These are phyloP conservation scores for Agriopis aurantiaria DNA, from an alignment of 2,888 invertebrate genomes.

Conservation along the genomic window DNA sequence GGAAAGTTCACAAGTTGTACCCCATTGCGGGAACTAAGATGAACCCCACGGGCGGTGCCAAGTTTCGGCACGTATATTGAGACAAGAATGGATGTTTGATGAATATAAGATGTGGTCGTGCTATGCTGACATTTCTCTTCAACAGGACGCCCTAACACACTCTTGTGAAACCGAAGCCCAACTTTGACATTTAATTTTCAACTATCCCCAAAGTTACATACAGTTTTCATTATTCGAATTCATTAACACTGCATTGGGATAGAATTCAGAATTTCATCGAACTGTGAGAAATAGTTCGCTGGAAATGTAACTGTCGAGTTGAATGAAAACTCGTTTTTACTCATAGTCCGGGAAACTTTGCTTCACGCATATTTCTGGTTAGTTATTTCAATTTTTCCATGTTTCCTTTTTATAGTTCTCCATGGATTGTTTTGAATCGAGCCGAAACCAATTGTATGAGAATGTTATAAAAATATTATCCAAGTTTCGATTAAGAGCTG, in stretches of 20 bases:
- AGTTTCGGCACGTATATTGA: constrained; percentile 75
- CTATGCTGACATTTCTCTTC: constrained; percentile 56
- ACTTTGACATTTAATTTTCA: constrained; percentile 58
- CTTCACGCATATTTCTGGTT: constrained; percentile 57
- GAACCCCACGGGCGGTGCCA: constrained; percentile 72
- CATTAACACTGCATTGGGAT: constrained; percentile 68
- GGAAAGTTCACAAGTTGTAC: constrained; percentile 68
- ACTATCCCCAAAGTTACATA: constrained; percentile 61
- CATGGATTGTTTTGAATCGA: constrained; percentile 22
- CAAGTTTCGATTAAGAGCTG: neutral
- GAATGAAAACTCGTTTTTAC: constrained; percentile 40
- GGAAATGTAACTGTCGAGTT: constrained; percentile 76
- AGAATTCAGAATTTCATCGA: constrained; percentile 73
- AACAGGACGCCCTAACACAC: constrained; percentile 35
- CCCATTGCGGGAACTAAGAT: constrained; percentile 73
- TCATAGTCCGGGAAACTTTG: constrained; percentile 60
- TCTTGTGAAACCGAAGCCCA: constrained; percentile 34
- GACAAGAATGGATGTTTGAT: constrained; percentile 77
- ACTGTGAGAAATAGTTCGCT: constrained; percentile 67
- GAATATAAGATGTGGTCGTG: constrained; percentile 71
- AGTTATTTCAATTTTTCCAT: constrained; percentile 29
- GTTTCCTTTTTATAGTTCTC: constrained; percentile 33
- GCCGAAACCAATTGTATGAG: constrained; percentile 12
- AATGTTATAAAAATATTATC: constrained; percentile 2
- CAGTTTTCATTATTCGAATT: constrained; percentile 67